These are phyloP conservation scores for Papilio polytes DNA, from an alignment of 1,140 invertebrate genomes.

Conservation along the genomic window DNA sequence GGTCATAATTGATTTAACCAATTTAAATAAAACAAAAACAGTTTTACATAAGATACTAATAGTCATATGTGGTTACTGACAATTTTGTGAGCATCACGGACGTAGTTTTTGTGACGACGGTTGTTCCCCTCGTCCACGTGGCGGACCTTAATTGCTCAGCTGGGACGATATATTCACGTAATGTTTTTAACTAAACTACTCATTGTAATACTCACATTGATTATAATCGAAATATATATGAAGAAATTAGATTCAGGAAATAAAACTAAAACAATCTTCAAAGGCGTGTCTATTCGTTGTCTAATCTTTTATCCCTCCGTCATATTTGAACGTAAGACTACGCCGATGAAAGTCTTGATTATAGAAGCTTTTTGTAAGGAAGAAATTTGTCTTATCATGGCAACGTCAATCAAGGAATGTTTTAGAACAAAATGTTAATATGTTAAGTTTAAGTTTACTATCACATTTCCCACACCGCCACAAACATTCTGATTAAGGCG, in stretches of 20 bases:
- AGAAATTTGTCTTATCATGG: neutral
- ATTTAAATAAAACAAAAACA: too few species aligned
- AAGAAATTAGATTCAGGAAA: neutral
- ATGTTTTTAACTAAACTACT: conserved; percentile 64
- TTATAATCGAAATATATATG: neutral
- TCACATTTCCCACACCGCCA: conserved; percentile 43
- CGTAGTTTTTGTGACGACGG: conserved; percentile 62
- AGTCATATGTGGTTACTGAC: conserved; percentile 40
- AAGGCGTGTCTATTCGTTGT: neutral
- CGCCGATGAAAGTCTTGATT: neutral
- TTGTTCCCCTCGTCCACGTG: conserved; percentile 77
- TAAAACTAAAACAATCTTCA: neutral
- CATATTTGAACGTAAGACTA: neutral
- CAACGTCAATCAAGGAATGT: neutral
- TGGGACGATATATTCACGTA: conserved; percentile 65
- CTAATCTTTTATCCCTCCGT: neutral
- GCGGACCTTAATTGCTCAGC: conserved; percentile 80
- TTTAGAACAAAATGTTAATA: neutral
- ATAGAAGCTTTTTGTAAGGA: neutral
- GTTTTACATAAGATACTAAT: conserved; percentile 6
- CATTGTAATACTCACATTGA: conserved; percentile 31
- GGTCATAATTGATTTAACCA: too few species aligned
- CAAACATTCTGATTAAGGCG: conserved; percentile 31
- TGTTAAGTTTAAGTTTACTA: conserved; percentile 29
- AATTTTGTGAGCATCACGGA: conserved; percentile 52